Evolutionary conservation across 1,140 invertebrate species (phyloP), one percentile per base, ranked within the genome.

Genomic region (Pogonomyrmex barbatus): DNA sequence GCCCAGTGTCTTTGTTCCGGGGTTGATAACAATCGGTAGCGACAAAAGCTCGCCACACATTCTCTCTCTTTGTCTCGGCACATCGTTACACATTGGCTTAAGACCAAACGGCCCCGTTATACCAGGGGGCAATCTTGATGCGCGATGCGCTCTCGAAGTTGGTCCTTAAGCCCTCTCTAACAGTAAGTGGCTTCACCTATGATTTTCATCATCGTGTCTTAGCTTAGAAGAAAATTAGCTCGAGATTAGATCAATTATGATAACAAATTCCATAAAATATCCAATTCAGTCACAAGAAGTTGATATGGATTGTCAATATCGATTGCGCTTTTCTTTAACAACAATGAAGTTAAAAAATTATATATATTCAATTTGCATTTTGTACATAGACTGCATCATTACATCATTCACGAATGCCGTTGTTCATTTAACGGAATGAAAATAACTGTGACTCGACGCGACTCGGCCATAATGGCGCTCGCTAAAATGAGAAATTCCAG

Each of bases 401-500:
- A 50, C 17, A 12, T 65, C 47, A 33, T 30, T 76, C 12, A 33
- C 60, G 33, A 1, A 52, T 36, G 76, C 17, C 67, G 50, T 67
- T 89, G 83, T 82, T 89, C 83, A 82, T 89, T 89, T 58, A 58
- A 33, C 54, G 84, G 42, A 89, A 71, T 89, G 82, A 84, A 88
- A 89, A 89, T 81, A 68, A 86, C 39, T 60, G 68, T 50, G 47
- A 17, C 30, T 17, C 12, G 54, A 10, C 62, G 82, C 54, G 36
- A 24, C 54, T 47, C 36, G 52, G 39, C 45, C 58, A 86, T 86
- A 90, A 87, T 82, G 81, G 67, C 87, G 24, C 70, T 67, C 75
- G 42, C 10, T 73, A 89, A 87, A 89, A 88, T 90, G 90, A 91
- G 92, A 89, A 91, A 92, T 92, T 91, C 89, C 89, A 73, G 71